Evolutionary conservation across 1,140 invertebrate genomes (phyloP), one percentile per base, ranked within the genome.

Genomic region (Tetramorium alpestre): DNA sequence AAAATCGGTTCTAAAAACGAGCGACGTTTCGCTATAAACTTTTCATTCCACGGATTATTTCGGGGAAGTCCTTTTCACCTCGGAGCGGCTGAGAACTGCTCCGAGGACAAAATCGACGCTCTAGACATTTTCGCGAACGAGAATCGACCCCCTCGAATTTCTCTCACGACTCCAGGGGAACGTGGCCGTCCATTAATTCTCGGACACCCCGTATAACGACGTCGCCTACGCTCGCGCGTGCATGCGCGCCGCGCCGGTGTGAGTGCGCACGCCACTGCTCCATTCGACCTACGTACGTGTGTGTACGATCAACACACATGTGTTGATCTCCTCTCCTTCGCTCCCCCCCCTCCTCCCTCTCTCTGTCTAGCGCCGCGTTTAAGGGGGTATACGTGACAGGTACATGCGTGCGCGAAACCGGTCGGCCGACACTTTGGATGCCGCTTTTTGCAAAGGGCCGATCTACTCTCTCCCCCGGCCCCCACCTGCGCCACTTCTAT

Each of bases 351-450:
- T 28, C 10, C 22, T 10, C 7, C 38, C 18, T 22, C n/a, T 70
- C 10, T 18, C 25, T 72, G 38, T 47, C 28, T 47, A 47, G 25
- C 38, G 38, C 22, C 22, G 51, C 67, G 44, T 84, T 84, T 75
- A 60, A 84, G 25, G 69, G 69, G 49, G 49, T 87, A 82, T 67
- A 85, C 88, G 58, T 69, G 88, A 90, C 85, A 84, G 72, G 72
- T 82, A 87, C 88, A 67, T 80, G 28, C 80, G 28, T 54, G 73
- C 60, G 75, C 18, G 75, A 51, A 90, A 90, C 85, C 89, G 88
- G 88, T 87, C 88, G 54, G 28, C 62, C 54, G 65, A 67, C 75
- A 77, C 70, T 81, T 89, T 78, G 69, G 86, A 87, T 54, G 62
- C 51, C 58, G 28, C 47, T 77, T 85, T 85, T 85, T 85, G 72